Evolutionary conservation across 2,113 vertebrate species (phyloP), one percentile per base, ranked within the genome.

Genomic region (Bubo bubo): DNA sequence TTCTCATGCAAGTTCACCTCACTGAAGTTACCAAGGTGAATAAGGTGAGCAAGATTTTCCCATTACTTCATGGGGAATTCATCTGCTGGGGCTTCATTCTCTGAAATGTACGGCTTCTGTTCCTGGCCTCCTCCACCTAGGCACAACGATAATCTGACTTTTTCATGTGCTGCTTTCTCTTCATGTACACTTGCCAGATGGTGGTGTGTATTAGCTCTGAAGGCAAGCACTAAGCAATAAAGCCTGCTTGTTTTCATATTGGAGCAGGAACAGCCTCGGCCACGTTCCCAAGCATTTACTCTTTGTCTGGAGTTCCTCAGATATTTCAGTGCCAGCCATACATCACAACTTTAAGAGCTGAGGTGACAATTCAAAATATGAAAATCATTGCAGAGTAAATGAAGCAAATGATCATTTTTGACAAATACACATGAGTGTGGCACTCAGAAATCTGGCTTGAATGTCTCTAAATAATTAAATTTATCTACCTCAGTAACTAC

Each of bases 381-480:
- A 90, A 89, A 94, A 95, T 96, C 84, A 96, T 94, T 95, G 90
- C 83, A 87, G 83, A 96, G 80, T 96, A 96, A 97, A 97, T 95
- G 96, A 95, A 95, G 97, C 96, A 96, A 97, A 95, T 97, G 94
- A 97, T 97, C 32, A 0, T 89, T 97, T 97, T 91, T 97, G 97
- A 97, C 96, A 96, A 96, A 97, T 94, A 95, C 94, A 89, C 93
- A 97, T 95, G 96, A 97, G 86, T 43, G 86, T 91, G 84, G 84
- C 93, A 76, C 96, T 95, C 94, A n/a, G 89, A 93, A 97, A 97
- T 94, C 93, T 97, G 95, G 91, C 96, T 95, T 89, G 91, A 82
- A 95, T 70, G 95, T 97, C 87, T 96, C 89, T 95, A 97, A 96
- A 97, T 97, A 97, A 97, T 97, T 97, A 95, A 96, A 96, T 97